Conservation (phyloP, 30 jellyfish, hydroid and myxozoan genomes). For the Turritopsis dohrnii region DNA sequence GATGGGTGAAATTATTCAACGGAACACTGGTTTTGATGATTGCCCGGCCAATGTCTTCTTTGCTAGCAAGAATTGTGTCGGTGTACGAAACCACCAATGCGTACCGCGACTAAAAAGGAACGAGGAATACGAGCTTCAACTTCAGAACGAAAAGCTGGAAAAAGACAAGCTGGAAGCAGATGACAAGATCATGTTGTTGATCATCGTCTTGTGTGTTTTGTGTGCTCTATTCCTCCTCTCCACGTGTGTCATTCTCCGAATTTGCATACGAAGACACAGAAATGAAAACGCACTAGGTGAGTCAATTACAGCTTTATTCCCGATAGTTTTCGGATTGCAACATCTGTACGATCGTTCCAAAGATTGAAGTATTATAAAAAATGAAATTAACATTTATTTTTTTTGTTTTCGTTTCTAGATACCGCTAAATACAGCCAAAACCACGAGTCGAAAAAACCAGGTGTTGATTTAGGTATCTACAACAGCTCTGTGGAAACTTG, state of each 20-base stretch:
- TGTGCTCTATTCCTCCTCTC: neutral
- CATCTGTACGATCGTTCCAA: too few relatives aligned
- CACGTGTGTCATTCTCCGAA: neutral
- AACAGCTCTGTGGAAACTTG: neutral
- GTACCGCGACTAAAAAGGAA: slow-evolving; percentile 29
- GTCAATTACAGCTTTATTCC: neutral
- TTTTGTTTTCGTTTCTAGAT: neutral
- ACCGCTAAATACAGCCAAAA: neutral
- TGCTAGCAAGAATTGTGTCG: slow-evolving; percentile 59
- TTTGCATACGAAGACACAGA: neutral
- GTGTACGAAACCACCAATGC: slow-evolving; percentile 63
- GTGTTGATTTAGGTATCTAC: neutral
- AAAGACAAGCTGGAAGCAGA: neutral
- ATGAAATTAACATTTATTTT: too few relatives aligned
- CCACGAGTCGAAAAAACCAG: neutral
- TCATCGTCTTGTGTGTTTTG: neutral
- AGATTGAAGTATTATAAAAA: too few relatives aligned
- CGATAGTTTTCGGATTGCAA: too few relatives aligned
- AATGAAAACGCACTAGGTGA: neutral
- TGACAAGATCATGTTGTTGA: neutral
- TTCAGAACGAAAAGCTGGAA: neutral
- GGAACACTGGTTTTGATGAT: slow-evolving; percentile 67
- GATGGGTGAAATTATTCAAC: slow-evolving; percentile 58
- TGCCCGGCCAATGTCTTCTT: slow-evolving; percentile 82
- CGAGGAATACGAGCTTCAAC: neutral